A percentile compares a stretch with the other conserved stretches of the same genome.
Evolutionary conservation across 2,888 invertebrate species (phyloP).

Genomic region (Tinea semifulvella): DNA sequence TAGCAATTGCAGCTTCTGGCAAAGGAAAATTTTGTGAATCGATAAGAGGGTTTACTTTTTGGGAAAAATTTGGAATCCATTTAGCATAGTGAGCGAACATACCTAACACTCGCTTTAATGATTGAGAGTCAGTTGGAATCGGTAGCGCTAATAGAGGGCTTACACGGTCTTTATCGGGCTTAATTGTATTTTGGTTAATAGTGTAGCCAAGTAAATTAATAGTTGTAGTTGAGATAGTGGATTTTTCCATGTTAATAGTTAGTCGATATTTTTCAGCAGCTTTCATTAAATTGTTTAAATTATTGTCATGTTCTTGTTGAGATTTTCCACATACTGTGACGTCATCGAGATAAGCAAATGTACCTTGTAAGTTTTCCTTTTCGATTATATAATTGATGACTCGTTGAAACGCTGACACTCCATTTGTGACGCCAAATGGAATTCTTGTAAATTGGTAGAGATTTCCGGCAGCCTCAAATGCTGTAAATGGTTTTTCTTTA

Average conservation of each 20-base stretch:
- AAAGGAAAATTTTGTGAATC: not conserved
- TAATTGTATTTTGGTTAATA: not conserved
- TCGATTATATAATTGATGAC: conserved; percentile 1
- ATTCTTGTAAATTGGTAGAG: conserved; percentile 7
- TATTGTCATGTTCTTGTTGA: not conserved
- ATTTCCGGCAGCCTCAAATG: conserved; percentile 3
- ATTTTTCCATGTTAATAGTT: not conserved
- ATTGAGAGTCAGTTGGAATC: not conserved
- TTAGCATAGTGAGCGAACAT: conserved; percentile 1
- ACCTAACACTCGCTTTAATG: not conserved
- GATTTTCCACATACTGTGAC: not conserved
- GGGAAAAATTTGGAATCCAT: conserved; percentile 1
- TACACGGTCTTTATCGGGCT: not conserved
- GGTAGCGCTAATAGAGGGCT: conserved; percentile 3
- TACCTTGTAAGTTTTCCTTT: not conserved
- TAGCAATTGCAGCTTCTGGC: not conserved
- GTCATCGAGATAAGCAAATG: not conserved
- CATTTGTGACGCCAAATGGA: conserved; percentile 11
- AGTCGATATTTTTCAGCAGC: not conserved
- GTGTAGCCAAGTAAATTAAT: not conserved
- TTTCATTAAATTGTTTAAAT: not conserved
- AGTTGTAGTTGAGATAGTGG: no score
- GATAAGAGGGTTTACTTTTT: not conserved
- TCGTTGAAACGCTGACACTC: conserved; percentile 6
- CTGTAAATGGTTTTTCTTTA: not conserved